Evolutionary conservation across 1,140 invertebrate species (phyloP), one percentile per base, ranked within the genome.

Genomic region (Cotesia glomerata): DNA sequence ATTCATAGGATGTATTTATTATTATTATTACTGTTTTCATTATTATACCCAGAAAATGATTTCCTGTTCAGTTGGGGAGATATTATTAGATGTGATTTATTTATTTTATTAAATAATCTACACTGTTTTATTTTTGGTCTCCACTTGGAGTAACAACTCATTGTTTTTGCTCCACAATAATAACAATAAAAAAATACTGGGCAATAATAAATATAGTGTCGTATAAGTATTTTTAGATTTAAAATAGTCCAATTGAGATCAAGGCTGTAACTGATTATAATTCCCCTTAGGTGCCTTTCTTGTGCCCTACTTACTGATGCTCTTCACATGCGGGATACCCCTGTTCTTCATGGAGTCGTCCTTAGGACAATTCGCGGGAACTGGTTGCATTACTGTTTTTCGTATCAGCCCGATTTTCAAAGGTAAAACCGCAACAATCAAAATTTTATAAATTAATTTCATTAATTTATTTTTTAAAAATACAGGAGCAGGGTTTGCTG

Each of bases 311-410:
- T 85, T 93, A 14, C 77, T 94, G 62, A 93, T 93, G 87, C 85
- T 94, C 5, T 84, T 95, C 11, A 85, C 95, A 49, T 94, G 94
- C 78, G 96, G 95, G 2, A 90, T 97, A 16, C 96, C 95, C 0
- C 83, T 97, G 7, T 97, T 97, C 83, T 96, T 95, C 81, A 90
- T 97, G 90, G 96, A 97, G 84, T 90, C 95, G 1, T 91, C 93
- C 2, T 88, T 97, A 68, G 96, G 95, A 32, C 96, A 96, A 79
- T 96, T 94, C 83, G 91, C 92, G 61, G 91, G 92, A 75, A 92
- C 92, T 69, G 95, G 95, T 75, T 95, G 94, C 76, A 92, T 94
- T 72, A 93, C 94, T 9, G 91, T 92, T 63, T 93, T 92, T 79
- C 90, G 90, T 71, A 90, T 93, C 80, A 90, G 89, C 69, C 92